Evolutionary conservation across 2,113 vertebrate genomes (phyloP), one percentile per base, ranked within the genome.

Genomic region (Prunella himalayana): DNA sequence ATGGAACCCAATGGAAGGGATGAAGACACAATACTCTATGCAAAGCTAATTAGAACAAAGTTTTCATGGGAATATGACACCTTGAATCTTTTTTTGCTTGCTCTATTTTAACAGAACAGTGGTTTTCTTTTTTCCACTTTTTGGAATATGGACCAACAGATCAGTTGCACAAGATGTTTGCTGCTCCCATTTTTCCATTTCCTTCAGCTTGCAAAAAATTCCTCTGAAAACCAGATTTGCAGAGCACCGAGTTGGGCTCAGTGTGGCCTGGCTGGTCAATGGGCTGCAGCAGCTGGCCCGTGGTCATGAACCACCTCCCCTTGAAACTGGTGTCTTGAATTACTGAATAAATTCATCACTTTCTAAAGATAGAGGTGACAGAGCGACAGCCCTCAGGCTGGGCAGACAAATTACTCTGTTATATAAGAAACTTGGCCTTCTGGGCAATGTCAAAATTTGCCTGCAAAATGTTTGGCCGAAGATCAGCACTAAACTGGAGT

Each of bases 381-480:
- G 53, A 85, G 64, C 0, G 2, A 76, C 65, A 47, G 88, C 69
- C 76, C 90, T 88, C 13, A 7, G 69, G 54, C 72, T 66, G 53
- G 76, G 72, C 85, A 85, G 41, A 56, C 13, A n/a, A 92, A 85
- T 94, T 93, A 41, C 50, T 88, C 69, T 11, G 27, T 97, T 94
- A 94, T 68, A 85, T 12, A 93, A 97, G 89, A 92, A 95, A 92
- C 47, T 82, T n/a, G 39, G 75, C 76, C 87, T 97, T 93, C 69
- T 86, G 95, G 88, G 72, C 61, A 72, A 47, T 27, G 84, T 86
- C 97, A 97, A 95, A 85, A 89, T 89, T 94, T 93, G 53, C 95
- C 92, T 94, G 95, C 94, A 94, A 90, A 95, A 93, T 80, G 66
- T 85, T 97, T 98, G 96, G 97, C 94, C 88, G 25, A 65, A 66